These are phyloP conservation scores for Pristionchus mayeri DNA, from an alignment of 2,888 invertebrate species.

Conservation along the genomic window DNA sequence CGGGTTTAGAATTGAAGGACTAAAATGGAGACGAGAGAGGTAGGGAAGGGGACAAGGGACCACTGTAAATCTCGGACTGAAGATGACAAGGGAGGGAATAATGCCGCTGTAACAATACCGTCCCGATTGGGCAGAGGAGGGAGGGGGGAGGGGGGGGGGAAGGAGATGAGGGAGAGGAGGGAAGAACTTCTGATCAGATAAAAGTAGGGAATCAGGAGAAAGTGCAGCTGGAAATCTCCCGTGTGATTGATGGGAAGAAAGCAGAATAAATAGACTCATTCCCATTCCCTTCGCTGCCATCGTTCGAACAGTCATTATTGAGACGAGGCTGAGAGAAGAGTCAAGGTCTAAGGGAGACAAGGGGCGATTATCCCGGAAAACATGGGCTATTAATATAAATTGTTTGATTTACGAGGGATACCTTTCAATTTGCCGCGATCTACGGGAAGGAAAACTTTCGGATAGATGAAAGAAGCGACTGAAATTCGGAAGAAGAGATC, in stretches of 20 bases:
- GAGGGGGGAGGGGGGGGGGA: not conserved
- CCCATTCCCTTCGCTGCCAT: not conserved
- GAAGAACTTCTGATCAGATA: slow-evolving; percentile 2
- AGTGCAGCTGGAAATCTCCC: not conserved
- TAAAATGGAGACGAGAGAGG: not conserved
- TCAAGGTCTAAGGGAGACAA: not conserved
- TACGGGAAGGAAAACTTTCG: not conserved
- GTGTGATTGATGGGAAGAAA: not conserved
- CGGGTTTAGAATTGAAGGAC: not conserved
- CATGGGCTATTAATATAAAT: no score
- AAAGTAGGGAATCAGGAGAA: not conserved
- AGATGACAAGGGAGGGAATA: not conserved
- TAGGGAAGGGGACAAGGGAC: not conserved
- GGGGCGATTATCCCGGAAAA: no score
- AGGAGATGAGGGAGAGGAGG: not conserved
- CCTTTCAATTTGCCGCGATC: no score
- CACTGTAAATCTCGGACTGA: not conserved
- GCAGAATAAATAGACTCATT: not conserved
- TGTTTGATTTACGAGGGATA: no score
- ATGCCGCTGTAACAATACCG: slow-evolving; percentile 25
- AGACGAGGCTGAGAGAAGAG: slow-evolving; percentile 10
- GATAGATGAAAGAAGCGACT: not conserved
- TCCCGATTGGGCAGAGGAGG: not conserved
- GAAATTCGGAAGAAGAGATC: not conserved
- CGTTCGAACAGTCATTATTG: not conserved